Evolutionary conservation across 2,888 invertebrate genomes (phyloP).

Genomic region (Nemotelus pantherinus): DNA sequence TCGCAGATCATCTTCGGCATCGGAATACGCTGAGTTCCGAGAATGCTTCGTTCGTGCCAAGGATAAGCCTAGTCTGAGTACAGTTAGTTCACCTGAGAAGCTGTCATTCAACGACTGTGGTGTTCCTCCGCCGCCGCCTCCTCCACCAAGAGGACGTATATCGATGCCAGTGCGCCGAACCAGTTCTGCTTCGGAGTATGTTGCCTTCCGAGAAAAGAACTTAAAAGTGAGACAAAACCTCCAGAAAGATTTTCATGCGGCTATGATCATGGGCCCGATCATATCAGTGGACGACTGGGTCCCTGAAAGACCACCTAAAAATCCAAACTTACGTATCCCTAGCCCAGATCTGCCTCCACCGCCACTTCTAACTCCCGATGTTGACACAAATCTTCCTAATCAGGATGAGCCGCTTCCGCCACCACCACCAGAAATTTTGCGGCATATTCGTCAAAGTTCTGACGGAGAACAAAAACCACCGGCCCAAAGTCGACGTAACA

Average conservation of each 20-base stretch:
- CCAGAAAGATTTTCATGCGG: constrained; percentile 67
- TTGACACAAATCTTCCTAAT: constrained; percentile 55
- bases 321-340: constrained; percentile 70
- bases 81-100: constrained; percentile 61
- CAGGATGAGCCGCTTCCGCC: constrained; percentile 64
- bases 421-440: constrained; percentile 64
- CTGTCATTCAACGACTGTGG: constrained; percentile 64
- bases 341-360: constrained; percentile 65
- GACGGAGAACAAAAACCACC: constrained; percentile 56
- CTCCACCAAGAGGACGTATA: constrained; percentile 59
- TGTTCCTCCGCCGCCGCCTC: constrained; percentile 65
- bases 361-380: constrained; percentile 57
- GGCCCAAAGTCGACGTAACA: constrained; percentile 63
- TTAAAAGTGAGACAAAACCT: constrained; percentile 56
- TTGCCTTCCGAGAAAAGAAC: constrained; percentile 63
- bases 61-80: constrained; percentile 39
- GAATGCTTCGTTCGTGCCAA: constrained; percentile 58
- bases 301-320: constrained; percentile 81
- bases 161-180: constrained; percentile 65
- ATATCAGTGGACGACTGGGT: constrained; percentile 76
- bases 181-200: constrained; percentile 76
- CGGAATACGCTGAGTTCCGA: constrained; percentile 70
- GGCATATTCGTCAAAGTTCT: constrained; percentile 51
- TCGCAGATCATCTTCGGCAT: constrained; percentile 73
- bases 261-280: constrained; percentile 71